Conservation (phyloP, 2,888 invertebrate species). For the Lasioglossum morio region DNA sequence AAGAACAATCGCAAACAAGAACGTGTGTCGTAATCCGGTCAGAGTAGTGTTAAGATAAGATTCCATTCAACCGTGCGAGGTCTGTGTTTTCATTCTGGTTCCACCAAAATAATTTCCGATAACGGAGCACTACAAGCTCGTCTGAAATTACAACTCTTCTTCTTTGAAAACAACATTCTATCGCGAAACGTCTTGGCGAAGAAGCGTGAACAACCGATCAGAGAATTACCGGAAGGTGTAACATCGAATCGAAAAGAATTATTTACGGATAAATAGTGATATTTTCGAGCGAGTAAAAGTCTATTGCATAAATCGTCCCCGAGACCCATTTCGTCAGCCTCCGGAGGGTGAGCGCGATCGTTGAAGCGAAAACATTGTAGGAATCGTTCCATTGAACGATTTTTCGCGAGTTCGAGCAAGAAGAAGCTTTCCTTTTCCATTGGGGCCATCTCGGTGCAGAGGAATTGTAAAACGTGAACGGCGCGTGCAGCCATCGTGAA, state of each 20-base stretch:
- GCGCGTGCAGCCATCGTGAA: conserved; percentile 52
- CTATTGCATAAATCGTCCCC: not conserved
- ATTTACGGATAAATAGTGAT: not conserved
- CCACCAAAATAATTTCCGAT: not conserved
- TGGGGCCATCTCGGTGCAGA: not conserved
- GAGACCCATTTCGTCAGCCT: not conserved
- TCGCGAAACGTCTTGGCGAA: not conserved
- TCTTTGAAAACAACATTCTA: not conserved
- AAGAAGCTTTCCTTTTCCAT: not conserved
- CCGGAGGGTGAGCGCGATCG: not conserved
- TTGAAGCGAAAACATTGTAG: not conserved
- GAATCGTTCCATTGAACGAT: conserved; percentile 2
- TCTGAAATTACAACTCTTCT: not conserved
- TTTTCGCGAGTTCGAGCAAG: not conserved
- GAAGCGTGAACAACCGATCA: not conserved
- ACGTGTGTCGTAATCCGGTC: not conserved
- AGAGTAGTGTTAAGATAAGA: not conserved
- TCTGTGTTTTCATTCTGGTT: not conserved
- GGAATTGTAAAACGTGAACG: conserved; percentile 43
- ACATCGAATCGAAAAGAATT: not conserved
- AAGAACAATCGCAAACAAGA: not conserved
- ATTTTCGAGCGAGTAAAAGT: not conserved
- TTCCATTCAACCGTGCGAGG: not conserved
- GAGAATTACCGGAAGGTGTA: not conserved
- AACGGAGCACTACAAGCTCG: not conserved